Percentiles rank a stretch among this genome's conserved stretches.
Conservation (phyloP, 2,797 vertebrate genomes). For the Tarsius wallacei region DNA sequence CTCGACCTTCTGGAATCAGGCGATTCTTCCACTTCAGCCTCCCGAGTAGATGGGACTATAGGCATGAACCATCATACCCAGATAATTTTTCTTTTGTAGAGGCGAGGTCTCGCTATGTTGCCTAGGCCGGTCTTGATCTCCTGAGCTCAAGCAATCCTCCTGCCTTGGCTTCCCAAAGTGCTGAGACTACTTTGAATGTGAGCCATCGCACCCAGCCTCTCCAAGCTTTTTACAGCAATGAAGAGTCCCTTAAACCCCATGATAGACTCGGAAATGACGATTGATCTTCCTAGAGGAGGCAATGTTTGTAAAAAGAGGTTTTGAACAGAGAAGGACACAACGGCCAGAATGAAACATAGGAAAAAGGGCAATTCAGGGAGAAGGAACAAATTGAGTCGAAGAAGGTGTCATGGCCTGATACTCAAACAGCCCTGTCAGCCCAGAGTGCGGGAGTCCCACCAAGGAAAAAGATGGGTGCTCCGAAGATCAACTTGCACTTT, state of each 20-base stretch:
- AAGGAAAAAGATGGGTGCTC: neutral
- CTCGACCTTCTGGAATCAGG: too few species aligned
- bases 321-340: neutral
- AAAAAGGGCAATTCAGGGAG: neutral
- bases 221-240: neutral
- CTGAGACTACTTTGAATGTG: too few species aligned
- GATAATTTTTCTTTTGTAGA: too few species aligned
- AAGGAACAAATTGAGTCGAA: neutral
- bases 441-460: neutral
- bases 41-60: too few species aligned
- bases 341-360: neutral
- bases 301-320: constrained; percentile 25
- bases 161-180: too few species aligned
- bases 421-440: neutral
- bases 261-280: constrained; percentile 2
- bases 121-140: too few species aligned
- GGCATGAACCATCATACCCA: too few species aligned
- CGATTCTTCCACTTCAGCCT: too few species aligned
- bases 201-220: too few species aligned
- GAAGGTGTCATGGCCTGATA: neutral
- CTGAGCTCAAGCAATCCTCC: too few species aligned
- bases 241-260: neutral
- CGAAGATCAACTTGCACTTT: neutral
- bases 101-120: too few species aligned
- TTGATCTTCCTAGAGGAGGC: neutral